These are phyloP conservation scores for Leptinotarsa peninsularis DNA, from an alignment of 2,888 invertebrate species.

Conservation along the genomic window DNA sequence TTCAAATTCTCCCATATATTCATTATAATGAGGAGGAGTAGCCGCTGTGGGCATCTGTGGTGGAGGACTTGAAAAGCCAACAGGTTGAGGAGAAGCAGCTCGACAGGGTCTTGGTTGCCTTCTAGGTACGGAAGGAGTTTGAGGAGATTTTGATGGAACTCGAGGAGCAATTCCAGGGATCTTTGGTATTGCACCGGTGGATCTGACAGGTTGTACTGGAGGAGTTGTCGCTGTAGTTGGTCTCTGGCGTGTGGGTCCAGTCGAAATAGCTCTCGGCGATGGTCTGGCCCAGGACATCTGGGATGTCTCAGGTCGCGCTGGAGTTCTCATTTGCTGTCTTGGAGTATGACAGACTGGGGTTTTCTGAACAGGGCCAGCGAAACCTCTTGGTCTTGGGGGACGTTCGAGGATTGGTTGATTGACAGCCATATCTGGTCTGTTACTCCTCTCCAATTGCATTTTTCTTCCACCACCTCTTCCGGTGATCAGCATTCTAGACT, in stretches of 20 bases:
- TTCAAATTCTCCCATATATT: not conserved
- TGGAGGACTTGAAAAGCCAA: not conserved
- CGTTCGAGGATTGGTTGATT: constrained; percentile 2
- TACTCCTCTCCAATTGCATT: not conserved
- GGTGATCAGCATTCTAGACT: not conserved
- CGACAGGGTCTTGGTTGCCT: not conserved
- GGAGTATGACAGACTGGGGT: not conserved
- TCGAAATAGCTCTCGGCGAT: not conserved
- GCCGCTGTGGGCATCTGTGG: not conserved
- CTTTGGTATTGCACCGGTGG: constrained; percentile 13
- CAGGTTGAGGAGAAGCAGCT: not conserved
- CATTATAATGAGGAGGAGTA: not conserved
- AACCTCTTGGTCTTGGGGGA: not conserved
- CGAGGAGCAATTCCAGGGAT: not conserved
- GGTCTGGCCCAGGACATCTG: not conserved
- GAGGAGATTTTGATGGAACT: constrained; percentile 4
- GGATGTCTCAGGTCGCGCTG: not conserved
- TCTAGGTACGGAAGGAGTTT: not conserved
- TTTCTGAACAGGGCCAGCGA: not conserved
- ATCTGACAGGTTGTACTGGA: constrained; percentile 8
- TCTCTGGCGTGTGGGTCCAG: not conserved
- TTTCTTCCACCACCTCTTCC: not conserved
- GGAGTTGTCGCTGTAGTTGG: not conserved
- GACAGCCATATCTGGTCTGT: constrained; percentile 12
- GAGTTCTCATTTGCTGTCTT: not conserved